Conservation (phyloP, 2,888 invertebrate genomes). For the Silvanus unidentatus region DNA sequence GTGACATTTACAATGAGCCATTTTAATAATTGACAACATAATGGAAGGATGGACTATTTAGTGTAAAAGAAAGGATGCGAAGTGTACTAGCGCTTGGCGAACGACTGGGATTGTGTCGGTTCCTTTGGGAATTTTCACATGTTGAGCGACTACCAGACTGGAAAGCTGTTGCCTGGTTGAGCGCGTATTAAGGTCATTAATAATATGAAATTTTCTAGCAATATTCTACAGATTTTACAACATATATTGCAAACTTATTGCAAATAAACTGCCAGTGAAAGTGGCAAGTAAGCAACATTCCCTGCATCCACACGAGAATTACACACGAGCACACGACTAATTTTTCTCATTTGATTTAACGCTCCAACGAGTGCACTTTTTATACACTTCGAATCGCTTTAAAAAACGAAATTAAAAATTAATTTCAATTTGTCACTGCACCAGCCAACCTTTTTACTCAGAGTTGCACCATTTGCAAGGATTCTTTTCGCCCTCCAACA, state of each 20-base stretch:
- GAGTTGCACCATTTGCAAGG: not conserved
- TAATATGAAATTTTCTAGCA: conserved; percentile 28
- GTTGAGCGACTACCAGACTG: conserved; percentile 40
- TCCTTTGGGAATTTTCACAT: conserved; percentile 39
- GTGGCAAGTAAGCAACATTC: no score
- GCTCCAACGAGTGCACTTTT: no score
- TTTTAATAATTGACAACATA: conserved; percentile 24
- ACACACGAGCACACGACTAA: no score
- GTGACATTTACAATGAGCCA: conserved; percentile 22
- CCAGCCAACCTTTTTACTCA: not conserved
- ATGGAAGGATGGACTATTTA: conserved; percentile 22
- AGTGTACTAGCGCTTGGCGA: conserved; percentile 1
- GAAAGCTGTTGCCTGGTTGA: conserved; percentile 36
- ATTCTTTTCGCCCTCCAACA: no score
- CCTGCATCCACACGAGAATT: no score
- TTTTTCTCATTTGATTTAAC: no score
- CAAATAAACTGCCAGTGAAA: no score
- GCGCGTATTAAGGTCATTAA: conserved; percentile 35
- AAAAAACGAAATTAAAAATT: no score
- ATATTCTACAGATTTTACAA: conserved; percentile 8
- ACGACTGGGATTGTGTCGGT: conserved; percentile 31
- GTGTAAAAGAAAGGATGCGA: conserved; percentile 4
- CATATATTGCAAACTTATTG: no score
- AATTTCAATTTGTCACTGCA: no score
- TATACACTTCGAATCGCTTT: no score